Evolutionary conservation across 2,113 vertebrate species (phyloP).

Genomic region (Aldabrachelys gigantea): DNA sequence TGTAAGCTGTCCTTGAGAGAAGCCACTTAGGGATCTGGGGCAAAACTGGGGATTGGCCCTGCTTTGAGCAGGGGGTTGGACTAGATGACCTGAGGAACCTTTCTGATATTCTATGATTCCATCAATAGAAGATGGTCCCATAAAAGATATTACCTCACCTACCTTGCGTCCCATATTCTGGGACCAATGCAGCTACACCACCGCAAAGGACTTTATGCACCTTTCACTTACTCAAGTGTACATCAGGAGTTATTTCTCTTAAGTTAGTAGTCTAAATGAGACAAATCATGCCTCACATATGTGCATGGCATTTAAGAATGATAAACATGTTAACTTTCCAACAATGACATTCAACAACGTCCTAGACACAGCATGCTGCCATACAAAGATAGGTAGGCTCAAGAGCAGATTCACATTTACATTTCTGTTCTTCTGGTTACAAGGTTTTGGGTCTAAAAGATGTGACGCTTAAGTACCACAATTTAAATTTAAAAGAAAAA

Average conservation of each 20-base stretch:
- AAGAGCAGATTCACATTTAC: neutral
- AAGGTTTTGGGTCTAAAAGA: neutral
- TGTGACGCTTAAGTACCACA: neutral
- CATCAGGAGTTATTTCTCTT: neutral
- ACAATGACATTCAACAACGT: neutral
- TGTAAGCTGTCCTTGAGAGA: no score
- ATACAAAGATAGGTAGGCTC: neutral
- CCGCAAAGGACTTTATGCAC: neutral
- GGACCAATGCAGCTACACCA: neutral
- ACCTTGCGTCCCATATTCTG: neutral
- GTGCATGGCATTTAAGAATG: neutral
- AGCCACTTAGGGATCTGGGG: no score
- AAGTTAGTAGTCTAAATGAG: neutral
- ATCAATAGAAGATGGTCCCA: neutral
- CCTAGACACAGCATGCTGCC: neutral
- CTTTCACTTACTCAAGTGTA: neutral
- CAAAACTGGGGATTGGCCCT: no score
- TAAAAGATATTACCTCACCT: neutral
- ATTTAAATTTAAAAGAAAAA: neutral
- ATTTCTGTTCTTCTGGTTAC: neutral
- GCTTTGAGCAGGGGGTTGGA: no score
- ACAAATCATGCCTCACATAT: neutral
- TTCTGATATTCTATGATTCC: neutral
- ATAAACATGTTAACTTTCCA: neutral
- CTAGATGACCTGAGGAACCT: no score